Conservation (phyloP, 2,888 invertebrate species). For the Tetrapedia diversipes region DNA sequence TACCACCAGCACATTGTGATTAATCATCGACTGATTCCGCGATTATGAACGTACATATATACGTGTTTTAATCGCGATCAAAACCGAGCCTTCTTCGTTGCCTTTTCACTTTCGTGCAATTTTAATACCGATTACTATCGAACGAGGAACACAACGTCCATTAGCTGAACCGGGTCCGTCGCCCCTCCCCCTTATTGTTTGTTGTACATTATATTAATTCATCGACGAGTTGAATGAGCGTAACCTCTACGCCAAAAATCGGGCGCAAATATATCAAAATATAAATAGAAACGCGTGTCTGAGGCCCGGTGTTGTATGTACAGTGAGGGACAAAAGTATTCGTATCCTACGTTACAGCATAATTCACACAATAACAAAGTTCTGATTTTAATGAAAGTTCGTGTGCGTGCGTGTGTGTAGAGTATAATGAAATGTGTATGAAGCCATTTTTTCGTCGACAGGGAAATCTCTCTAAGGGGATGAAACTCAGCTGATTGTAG, state of each 20-base stretch:
- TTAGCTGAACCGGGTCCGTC: too few relatives aligned
- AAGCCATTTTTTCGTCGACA: too few relatives aligned
- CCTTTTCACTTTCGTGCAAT: background rate
- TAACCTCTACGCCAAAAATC: constrained; percentile 54
- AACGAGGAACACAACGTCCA: background rate
- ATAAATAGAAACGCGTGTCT: constrained; percentile 56
- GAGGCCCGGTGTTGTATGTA: constrained; percentile 11
- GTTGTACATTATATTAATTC: constrained; percentile 44
- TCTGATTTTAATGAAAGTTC: too few relatives aligned
- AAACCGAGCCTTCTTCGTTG: background rate
- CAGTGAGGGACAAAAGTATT: too few relatives aligned
- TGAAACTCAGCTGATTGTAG: too few relatives aligned
- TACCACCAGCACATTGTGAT: background rate
- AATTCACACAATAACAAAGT: too few relatives aligned
- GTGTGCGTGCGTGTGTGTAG: too few relatives aligned
- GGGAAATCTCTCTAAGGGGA: too few relatives aligned
- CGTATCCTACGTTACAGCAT: too few relatives aligned
- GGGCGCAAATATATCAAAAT: constrained; percentile 42
- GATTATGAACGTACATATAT: background rate
- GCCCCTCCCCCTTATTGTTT: background rate
- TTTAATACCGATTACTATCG: background rate
- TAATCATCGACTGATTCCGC: background rate
- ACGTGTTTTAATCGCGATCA: background rate
- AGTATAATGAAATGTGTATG: too few relatives aligned
- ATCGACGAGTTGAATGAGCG: constrained; percentile 49